Evolutionary conservation across 1,140 invertebrate genomes (phyloP), one percentile per base, ranked within the genome.

Genomic region (Argopecten irradians): DNA sequence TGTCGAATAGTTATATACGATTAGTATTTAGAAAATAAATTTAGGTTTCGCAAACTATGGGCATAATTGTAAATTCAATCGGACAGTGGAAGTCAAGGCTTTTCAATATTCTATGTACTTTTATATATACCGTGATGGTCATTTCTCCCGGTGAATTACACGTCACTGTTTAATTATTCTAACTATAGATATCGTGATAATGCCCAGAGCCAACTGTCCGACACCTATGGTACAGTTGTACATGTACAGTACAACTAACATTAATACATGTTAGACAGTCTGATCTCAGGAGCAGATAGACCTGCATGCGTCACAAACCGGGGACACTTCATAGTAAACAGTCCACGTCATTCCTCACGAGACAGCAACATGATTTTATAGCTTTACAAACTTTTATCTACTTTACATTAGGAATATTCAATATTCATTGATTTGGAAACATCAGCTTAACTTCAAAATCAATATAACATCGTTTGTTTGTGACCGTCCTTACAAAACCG

Each of bases 351-450:
- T n/a, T 28, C 2, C 28, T 1, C 22, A 28, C 22, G 22, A 28
- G 22, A 71, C 22, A 28, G n/a, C 55, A 71, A 22, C 5, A 71
- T 28, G 55, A n/a, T 71, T 28, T 71, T 28, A 71, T 28, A 71
- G 55, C 13, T 71, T 28, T 71, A 71, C 55, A 28, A 71, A 71
- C 22, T 71, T 71, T 71, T 3, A 28, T 71, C 55, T 16, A 71
- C 55, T 71, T 39, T 71, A 71, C 22, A 71, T 28, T 46, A 46
- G 22, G 22, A 16, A 46, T 19, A 46, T 46, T 46, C 43, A 46
- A 28, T 71, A 28, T 71, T 71, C 55, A 71, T 71, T 28, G 55
- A 71, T 71, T 71, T 71, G 55, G 55, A 71, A 71, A 71, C 55
- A 71, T 71, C 55, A 71, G 55, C 55, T 71, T 71, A 28, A 71